Evolutionary conservation across 2,113 vertebrate species (phyloP).

Genomic region (Balaenoptera acutorostrata): DNA sequence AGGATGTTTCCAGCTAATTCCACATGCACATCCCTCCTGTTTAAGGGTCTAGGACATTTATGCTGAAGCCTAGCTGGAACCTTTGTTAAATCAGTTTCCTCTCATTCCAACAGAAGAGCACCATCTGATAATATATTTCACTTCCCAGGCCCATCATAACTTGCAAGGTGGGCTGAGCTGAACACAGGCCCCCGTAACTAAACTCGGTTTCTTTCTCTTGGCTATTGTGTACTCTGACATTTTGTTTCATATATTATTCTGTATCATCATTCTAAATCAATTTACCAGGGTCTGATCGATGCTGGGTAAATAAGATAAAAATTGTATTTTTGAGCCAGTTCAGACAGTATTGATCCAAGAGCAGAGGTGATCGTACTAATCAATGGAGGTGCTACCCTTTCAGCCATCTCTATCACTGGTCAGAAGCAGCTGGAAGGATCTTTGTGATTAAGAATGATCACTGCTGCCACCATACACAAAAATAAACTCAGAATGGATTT

Average conservation of each 20-base stretch:
- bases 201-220: fast-evolving
- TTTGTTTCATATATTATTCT: neutral
- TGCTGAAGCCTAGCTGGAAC: neutral
- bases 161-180: fast-evolving
- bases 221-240: neutral
- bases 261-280: neutral
- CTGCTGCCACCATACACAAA: no score
- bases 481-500: no score
- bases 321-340: neutral
- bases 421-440: neutral
- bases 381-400: neutral
- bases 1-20: neutral
- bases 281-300: neutral
- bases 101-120: neutral
- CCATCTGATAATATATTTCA: fast-evolving
- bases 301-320: neutral
- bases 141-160: fast-evolving
- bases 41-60: fast-evolving
- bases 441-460: neutral
- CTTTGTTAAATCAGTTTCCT: neutral
- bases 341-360: neutral
- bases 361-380: neutral
- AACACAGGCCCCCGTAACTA: fast-evolving
- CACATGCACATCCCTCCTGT: neutral
- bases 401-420: fast-evolving